Evolutionary conservation across 2,113 vertebrate genomes (phyloP), one percentile per base, ranked within the genome.

Genomic region (Eubucco bourcierii): DNA sequence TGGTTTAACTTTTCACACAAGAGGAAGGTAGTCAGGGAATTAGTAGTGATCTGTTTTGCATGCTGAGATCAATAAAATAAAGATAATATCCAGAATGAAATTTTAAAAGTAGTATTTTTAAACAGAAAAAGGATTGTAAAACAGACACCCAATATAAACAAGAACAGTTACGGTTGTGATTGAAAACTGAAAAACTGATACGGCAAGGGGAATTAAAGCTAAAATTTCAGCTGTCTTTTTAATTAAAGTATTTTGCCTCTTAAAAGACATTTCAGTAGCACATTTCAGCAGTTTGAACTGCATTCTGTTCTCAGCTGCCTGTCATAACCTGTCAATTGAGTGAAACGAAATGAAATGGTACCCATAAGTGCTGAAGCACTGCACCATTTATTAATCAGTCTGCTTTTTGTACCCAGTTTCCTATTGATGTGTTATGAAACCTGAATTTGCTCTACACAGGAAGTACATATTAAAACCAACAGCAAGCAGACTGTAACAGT

Each of bases 211-310:
- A 93, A 87, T 74, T 46, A 79, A 59, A 93, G 37, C 28, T 73
- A 81, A 68, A 12, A 61, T 76, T 90, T 92, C 84, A 90, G n/a
- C 52, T 91, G 61, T 34, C 80, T 70, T 81, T 86, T 73, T 79
- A 94, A 87, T 95, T 86, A 50, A 93, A 84, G 29, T 79, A 89
- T 82, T 89, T 85, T 78, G 81, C 73, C 21, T 78, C 72, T 84
- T 91, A 76, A 80, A 93, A 52, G 41, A 77, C 28, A 27, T 60
- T 90, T 70, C 58, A 64, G 12, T 33, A 60, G 53, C 60, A 89
- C 64, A 90, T 39, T 39, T 39, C 71, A 91, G 84, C 60, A 93
- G 87, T 34, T 67, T 71, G 59, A 87, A 85, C 52, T 34, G 15
- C 72, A 64, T 88, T 90, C 31, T 89, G 20, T 71, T 87, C 72